phyloP scores from a whole-genome alignment of 2,797 vertebrate genomes.

The Micropoecilia bifurca region DNA sequence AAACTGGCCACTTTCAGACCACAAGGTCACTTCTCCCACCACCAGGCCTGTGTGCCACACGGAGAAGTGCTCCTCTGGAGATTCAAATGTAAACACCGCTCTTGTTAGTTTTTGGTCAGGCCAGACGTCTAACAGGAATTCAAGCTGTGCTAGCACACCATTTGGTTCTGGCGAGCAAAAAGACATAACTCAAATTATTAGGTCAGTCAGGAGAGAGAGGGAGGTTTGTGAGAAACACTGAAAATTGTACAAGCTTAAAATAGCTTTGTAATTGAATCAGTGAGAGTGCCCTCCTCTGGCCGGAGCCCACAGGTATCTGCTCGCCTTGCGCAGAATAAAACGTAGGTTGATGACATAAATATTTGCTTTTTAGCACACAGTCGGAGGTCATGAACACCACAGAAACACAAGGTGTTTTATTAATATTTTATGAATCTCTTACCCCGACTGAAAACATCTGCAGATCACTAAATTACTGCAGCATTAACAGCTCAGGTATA shows the following conservation, averaged over 20 bases:
- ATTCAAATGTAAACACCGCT: constrained; percentile 58
- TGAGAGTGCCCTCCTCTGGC: constrained; percentile 63
- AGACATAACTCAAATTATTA: constrained; percentile 71
- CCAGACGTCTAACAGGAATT: constrained; percentile 64
- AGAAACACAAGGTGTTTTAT: constrained; percentile 43
- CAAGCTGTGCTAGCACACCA: constrained; percentile 66
- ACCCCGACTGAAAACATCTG: constrained; percentile 57
- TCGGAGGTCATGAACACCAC: constrained; percentile 54
- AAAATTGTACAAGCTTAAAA: constrained; percentile 58
- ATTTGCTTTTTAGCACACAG: constrained; percentile 54
- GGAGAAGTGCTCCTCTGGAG: constrained; percentile 52
- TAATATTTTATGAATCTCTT: constrained; percentile 52
- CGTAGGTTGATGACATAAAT: constrained; percentile 35
- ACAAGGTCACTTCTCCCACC: constrained; percentile 48
- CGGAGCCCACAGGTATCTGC: constrained; percentile 58
- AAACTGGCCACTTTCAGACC: constrained; percentile 46
- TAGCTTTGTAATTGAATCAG: constrained; percentile 60
- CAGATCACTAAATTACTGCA: constrained; percentile 60
- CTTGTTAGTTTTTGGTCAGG: constrained; percentile 68
- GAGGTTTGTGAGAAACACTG: constrained; percentile 60
- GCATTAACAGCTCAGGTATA: constrained; percentile 71
- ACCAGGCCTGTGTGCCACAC: constrained; percentile 56
- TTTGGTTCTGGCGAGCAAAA: constrained; percentile 64
- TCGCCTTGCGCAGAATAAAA: constrained; percentile 37
- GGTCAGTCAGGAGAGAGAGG: constrained; percentile 46